phyloP scores from a whole-genome alignment of 2,797 vertebrate genomes.

The Apodemus agrarius region DNA sequence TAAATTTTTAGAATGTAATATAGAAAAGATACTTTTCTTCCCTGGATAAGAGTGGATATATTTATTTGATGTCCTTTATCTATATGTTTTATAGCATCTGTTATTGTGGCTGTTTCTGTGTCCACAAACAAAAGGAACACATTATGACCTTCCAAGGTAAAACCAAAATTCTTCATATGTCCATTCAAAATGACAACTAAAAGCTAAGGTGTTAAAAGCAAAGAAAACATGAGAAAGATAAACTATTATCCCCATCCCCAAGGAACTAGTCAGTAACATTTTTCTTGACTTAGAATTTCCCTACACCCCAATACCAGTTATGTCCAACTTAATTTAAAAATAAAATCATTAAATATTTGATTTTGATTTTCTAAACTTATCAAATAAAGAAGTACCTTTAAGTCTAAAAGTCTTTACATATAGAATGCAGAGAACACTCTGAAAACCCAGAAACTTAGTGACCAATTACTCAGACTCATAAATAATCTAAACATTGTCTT shows the following conservation, averaged over 20 bases:
- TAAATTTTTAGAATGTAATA: slow-evolving; percentile 15
- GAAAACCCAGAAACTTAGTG: slow-evolving; percentile 8
- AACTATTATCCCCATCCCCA: neutral
- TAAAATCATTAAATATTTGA: slow-evolving; percentile 46
- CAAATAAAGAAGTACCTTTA: slow-evolving; percentile 24
- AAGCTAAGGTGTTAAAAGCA: slow-evolving; percentile 39
- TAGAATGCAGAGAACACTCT: slow-evolving; percentile 2
- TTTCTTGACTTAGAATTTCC: neutral
- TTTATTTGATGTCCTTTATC: neutral
- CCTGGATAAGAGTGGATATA: neutral
- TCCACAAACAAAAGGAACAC: neutral
- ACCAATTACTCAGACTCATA: slow-evolving; percentile 17
- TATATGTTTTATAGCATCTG: neutral
- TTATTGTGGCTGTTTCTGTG: neutral
- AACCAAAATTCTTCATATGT: slow-evolving; percentile 10
- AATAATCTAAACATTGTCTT: slow-evolving; percentile 31
- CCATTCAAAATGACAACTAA: neutral
- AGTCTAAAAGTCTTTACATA: slow-evolving; percentile 28
- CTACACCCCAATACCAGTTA: neutral
- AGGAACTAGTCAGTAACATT: neutral
- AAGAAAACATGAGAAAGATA: slow-evolving; percentile 60
- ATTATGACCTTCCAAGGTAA: neutral
- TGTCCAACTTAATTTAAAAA: neutral
- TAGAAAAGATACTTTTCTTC: neutral
- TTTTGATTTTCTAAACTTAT: slow-evolving; percentile 33